Evolutionary conservation across 2,113 vertebrate genomes (phyloP), one percentile per base, ranked within the genome.

Genomic region (Dendrocopos noguchii): DNA sequence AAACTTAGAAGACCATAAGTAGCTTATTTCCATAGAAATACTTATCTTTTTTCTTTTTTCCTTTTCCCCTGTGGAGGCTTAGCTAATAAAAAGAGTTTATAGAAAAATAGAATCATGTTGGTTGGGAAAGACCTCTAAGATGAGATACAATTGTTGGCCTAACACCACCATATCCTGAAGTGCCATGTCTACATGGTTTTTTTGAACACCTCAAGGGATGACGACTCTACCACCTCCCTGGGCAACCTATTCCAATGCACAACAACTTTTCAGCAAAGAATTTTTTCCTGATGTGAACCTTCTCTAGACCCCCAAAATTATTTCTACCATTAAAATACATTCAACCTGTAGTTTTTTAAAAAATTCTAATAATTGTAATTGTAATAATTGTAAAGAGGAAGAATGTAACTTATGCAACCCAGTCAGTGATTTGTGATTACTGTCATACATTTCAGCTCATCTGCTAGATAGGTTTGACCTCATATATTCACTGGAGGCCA

Each of bases 401-500:
- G 66, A 97, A 90, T 12, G 15, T 11, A 91, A 53, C 28, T 60
- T 93, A 36, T n/a, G 19, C 16, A 84, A 39, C 57, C 4, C 72
- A 93, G 7, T 22, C 57, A 72, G 14, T 10, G 15, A 33, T 36
- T 79, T 39, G 15, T 83, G 59, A 85, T 82, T 87, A 68, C 28
- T 75, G 18, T 46, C 22, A 52, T 55, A n/a, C 53, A 27, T 65
- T 75, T 22, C 14, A 50, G 31, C 22, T 87, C 84, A 56, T 87
- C 92, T 93, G 7, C 28, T 68, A 72, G 60, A 50, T 86, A 94
- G 34, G 66, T 94, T 75, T 76, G 65, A 73, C 70, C 93, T 84
- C 65, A 79, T 3, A 47, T 91, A 76, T 78, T 95, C 60, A 94
- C 33, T 94, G 77, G 73, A 44, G 22, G 46, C 63, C 87, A 70